A percentile compares a stretch with the other conserved stretches of the same genome.
Conservation (phyloP, 1,140 invertebrate species). For the Brachionus koreanus region DNA sequence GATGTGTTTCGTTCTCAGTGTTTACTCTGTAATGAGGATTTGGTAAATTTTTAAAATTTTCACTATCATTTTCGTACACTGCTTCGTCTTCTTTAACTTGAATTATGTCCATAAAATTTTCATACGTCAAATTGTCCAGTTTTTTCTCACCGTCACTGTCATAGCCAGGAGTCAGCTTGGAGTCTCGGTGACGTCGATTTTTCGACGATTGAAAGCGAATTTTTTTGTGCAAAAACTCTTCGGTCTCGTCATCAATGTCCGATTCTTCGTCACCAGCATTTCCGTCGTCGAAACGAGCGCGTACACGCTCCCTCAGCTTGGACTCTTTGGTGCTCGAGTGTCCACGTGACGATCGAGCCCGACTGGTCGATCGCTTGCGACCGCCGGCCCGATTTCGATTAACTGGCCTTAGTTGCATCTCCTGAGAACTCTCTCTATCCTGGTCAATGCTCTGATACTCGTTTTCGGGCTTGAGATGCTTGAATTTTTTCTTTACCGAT, state of each 20-base stretch:
- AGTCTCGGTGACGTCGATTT: not conserved
- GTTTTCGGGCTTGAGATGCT: not conserved
- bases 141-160: constrained; percentile 8
- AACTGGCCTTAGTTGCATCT: not conserved
- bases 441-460: constrained; percentile 9
- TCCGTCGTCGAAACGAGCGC: not conserved
- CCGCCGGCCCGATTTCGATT: not conserved
- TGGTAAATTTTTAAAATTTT: constrained; percentile 3
- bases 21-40: constrained; percentile 5
- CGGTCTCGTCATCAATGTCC: not conserved
- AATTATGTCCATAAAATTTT: constrained; percentile 32
- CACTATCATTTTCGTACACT: constrained; percentile 18
- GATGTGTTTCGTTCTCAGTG: not conserved
- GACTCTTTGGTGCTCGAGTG: not conserved
- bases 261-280: not conserved
- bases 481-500: constrained; percentile 19
- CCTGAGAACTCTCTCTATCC: not conserved
- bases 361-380: not conserved
- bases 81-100: not conserved
- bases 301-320: not conserved
- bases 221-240: constrained; percentile 11
- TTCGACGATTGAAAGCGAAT: constrained; percentile 8
- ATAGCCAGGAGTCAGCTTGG: not conserved
- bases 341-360: not conserved
- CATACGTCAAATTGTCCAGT: not conserved